Conservation (phyloP, 2,113 vertebrate genomes). For the Poecile atricapillus region DNA sequence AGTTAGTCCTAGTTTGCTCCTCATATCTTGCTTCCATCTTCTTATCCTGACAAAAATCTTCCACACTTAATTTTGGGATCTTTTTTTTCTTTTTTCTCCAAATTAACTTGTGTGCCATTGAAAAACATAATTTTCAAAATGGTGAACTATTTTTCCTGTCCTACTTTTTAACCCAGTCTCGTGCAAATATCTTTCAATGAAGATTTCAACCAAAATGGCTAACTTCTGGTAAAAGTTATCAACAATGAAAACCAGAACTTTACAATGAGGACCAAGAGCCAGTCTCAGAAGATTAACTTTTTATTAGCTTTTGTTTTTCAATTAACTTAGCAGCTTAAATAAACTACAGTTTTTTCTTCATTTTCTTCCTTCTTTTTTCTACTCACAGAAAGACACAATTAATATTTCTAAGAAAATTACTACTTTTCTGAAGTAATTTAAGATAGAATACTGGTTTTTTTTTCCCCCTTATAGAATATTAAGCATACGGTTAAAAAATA, state of each 20-base stretch:
- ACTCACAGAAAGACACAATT: background rate
- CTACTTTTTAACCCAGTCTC: background rate
- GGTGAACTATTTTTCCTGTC: background rate
- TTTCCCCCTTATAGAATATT: background rate
- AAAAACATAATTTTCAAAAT: background rate
- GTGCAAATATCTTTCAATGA: background rate
- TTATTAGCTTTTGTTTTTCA: background rate
- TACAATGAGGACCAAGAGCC: background rate
- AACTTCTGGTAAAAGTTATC: background rate
- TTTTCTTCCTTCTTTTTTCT: background rate
- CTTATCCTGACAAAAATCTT: background rate
- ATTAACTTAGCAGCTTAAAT: background rate
- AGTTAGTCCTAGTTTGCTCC: background rate
- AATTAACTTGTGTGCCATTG: background rate
- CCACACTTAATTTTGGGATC: fast-evolving
- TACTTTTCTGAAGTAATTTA: background rate
- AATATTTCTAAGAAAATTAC: background rate
- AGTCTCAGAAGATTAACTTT: background rate
- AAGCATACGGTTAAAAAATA: background rate
- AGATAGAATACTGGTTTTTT: background rate
- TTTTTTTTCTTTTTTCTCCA: background rate
- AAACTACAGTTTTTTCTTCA: background rate
- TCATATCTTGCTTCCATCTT: background rate
- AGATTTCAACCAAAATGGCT: background rate
- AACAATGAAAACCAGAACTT: background rate